A percentile compares a stretch with the other conserved stretches of the same genome.
Conservation (phyloP, 1,140 invertebrate genomes). For the Cardiocondyla obscurior region DNA sequence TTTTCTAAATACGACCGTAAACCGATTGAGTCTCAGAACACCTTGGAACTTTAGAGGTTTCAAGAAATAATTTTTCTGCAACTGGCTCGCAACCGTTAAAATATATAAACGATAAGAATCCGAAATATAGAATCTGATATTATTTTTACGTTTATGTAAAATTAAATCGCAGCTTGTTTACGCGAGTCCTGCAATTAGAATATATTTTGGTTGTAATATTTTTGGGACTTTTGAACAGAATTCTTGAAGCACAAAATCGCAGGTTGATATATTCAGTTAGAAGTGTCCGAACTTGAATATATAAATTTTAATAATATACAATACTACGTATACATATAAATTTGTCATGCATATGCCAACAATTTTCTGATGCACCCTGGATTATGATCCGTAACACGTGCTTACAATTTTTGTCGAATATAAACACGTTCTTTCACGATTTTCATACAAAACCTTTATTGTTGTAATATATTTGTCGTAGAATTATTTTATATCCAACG, state of each 20-base stretch:
- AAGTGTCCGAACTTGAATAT: no score
- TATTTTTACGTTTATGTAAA: background rate
- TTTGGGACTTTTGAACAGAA: background rate
- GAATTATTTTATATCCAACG: background rate
- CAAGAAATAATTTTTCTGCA: background rate
- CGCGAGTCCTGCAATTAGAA: background rate
- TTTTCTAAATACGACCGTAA: background rate
- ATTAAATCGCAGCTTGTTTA: background rate
- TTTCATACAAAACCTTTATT: background rate
- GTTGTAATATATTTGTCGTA: background rate
- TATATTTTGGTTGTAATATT: background rate
- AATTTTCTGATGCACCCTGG: no score
- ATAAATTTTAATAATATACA: no score
- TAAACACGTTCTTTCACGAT: background rate
- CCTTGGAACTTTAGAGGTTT: background rate
- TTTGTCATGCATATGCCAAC: no score
- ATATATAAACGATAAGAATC: background rate
- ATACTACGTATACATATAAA: no score
- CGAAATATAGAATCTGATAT: background rate
- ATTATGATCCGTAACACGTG: background rate
- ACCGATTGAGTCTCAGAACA: background rate
- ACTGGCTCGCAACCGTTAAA: background rate
- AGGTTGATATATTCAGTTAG: no score
- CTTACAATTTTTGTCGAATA: constrained; percentile 1
- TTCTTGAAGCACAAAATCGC: background rate